Conservation (phyloP, 2,797 vertebrate species). For the Coracias cyanogaster region DNA sequence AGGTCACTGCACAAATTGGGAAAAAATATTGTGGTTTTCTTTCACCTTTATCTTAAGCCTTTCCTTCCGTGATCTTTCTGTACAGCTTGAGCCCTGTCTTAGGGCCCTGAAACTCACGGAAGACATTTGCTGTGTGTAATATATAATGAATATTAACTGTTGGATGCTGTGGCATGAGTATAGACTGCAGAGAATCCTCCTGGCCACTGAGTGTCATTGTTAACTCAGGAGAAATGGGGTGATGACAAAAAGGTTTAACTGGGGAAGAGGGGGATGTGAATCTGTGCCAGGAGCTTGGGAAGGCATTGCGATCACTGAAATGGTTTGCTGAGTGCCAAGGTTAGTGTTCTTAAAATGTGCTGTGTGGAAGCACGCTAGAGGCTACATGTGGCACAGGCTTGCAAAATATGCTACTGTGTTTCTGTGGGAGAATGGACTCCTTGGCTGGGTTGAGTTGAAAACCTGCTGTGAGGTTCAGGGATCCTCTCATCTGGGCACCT, state of each 20-base stretch:
- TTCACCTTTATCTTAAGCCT: not conserved
- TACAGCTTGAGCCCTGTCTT: not conserved
- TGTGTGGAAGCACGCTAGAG: not conserved
- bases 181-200: constrained; percentile 62
- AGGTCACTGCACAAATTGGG: constrained; percentile 8
- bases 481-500: not conserved
- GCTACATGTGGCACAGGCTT: not conserved
- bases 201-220: constrained; percentile 72
- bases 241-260: not conserved
- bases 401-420: not conserved
- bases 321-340: not conserved
- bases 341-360: not conserved
- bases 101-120: not conserved
- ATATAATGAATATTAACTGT: not conserved
- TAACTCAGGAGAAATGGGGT: constrained; percentile 61
- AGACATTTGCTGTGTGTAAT: not conserved
- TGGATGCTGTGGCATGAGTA: not conserved
- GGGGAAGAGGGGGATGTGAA: not conserved
- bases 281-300: not conserved
- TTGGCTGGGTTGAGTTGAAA: not conserved
- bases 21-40: not conserved
- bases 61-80: not conserved
- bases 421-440: not conserved
- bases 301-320: not conserved
- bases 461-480: not conserved